A percentile compares a stretch with the other conserved stretches of the same genome.
phyloP scores from a whole-genome alignment of 1,140 invertebrate genomes.

The Samia ricini region DNA sequence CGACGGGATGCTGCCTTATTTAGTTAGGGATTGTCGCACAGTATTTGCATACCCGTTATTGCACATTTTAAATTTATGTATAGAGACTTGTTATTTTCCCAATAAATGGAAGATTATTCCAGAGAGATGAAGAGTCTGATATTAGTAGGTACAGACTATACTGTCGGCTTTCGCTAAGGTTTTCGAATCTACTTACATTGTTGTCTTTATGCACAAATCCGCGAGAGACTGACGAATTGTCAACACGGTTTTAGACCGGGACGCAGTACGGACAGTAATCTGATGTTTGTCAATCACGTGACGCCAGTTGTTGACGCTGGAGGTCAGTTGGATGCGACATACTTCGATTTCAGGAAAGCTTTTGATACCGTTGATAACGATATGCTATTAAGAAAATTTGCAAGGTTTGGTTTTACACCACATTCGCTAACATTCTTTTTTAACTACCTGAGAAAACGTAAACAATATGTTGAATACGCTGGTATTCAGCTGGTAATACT shows the following conservation, averaged over 20 bases:
- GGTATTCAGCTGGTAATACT: slow-evolving; percentile 8
- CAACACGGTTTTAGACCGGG: slow-evolving; percentile 12
- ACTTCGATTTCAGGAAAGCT: slow-evolving; percentile 30
- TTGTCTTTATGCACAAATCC: slow-evolving; percentile 3
- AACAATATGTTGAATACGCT: slow-evolving; percentile 9
- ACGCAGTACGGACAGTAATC: slow-evolving; percentile 2
- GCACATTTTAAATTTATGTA: slow-evolving; percentile 13
- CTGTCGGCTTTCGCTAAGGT: slow-evolving; percentile 10
- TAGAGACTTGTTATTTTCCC: background rate
- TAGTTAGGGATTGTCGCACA: slow-evolving; percentile 14
- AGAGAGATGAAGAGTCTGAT: slow-evolving; percentile 7
- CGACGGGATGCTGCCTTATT: slow-evolving; percentile 12
- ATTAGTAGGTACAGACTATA: slow-evolving; percentile 4
- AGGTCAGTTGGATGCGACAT: slow-evolving; percentile 18
- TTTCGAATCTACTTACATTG: slow-evolving; percentile 7
- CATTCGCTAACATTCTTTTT: slow-evolving; percentile 23
- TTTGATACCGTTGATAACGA: slow-evolving; percentile 29
- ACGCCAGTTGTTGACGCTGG: slow-evolving; percentile 16
- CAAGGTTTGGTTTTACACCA: slow-evolving; percentile 20
- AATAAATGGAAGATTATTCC: background rate
- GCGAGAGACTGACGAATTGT: background rate
- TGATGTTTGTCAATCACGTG: slow-evolving; percentile 10
- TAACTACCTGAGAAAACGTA: slow-evolving; percentile 18
- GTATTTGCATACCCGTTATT: slow-evolving; percentile 11
- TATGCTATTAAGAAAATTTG: slow-evolving; percentile 24